A percentile compares a stretch with the other conserved stretches of the same genome.
Conservation (phyloP, 1,140 invertebrate species). For the Drosophila tristis region DNA sequence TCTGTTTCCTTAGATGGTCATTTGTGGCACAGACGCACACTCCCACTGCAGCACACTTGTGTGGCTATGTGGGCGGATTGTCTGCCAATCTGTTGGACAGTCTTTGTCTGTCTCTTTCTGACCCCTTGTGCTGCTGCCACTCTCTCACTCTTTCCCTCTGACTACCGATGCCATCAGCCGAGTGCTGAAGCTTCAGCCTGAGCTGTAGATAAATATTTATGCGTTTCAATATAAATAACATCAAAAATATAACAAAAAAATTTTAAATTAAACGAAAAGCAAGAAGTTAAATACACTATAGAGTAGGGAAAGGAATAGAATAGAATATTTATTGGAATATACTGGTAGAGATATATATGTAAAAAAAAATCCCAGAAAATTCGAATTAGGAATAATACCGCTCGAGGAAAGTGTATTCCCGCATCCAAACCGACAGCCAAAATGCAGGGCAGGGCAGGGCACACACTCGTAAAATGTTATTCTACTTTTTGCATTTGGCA, state of each 20-base stretch:
- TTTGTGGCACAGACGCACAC: slow-evolving; percentile 47
- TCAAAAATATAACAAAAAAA: slow-evolving; percentile 37
- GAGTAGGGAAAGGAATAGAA: not conserved
- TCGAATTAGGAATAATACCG: not conserved
- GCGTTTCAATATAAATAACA: slow-evolving; percentile 72
- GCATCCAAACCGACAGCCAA: not conserved
- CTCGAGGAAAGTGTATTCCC: slow-evolving; percentile 1
- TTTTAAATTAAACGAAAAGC: slow-evolving; percentile 10
- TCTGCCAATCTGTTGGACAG: slow-evolving; percentile 12
- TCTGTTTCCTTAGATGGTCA: slow-evolving; percentile 51
- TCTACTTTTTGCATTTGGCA: slow-evolving; percentile 11
- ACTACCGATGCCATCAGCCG: slow-evolving; percentile 31
- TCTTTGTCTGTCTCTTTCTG: not conserved
- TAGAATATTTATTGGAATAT: not conserved
- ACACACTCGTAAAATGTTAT: slow-evolving; percentile 16
- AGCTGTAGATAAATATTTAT: slow-evolving; percentile 74
- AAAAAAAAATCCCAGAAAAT: too few species aligned
- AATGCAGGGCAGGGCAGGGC: not conserved
- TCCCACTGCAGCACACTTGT: slow-evolving; percentile 15
- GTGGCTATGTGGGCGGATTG: slow-evolving; percentile 29
- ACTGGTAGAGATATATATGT: too few species aligned
- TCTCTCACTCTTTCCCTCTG: not conserved
- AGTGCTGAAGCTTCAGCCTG: slow-evolving; percentile 27
- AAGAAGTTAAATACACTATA: slow-evolving; percentile 13
- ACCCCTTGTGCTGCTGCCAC: too few species aligned